These are phyloP conservation scores for Athripsodes cinereus DNA, from an alignment of 2,888 invertebrate genomes.

Conservation along the genomic window DNA sequence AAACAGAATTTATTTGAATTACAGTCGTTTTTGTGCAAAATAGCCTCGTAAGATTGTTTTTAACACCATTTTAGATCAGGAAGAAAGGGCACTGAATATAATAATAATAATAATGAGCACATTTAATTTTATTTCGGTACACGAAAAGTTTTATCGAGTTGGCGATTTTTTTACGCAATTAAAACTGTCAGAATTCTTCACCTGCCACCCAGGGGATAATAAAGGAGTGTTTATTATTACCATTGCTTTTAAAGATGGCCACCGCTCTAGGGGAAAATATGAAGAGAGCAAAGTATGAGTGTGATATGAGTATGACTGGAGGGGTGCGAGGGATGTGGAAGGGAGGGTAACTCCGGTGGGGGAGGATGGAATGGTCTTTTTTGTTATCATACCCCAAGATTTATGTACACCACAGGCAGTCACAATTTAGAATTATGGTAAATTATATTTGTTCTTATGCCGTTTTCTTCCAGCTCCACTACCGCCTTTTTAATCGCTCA, in stretches of 20 bases:
- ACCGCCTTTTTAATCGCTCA: constrained; percentile 26
- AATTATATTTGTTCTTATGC: constrained; percentile 28
- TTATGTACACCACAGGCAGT: constrained; percentile 28
- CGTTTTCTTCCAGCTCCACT: constrained; percentile 21
- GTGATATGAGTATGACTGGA: constrained; percentile 19
- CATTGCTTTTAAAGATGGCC: constrained; percentile 26
- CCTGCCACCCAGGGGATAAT: constrained; percentile 27
- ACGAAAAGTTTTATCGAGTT: constrained; percentile 15
- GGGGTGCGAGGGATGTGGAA: constrained; percentile 11
- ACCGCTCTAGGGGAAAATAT: constrained; percentile 11
- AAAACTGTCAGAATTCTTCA: constrained; percentile 20
- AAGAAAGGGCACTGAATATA: not conserved
- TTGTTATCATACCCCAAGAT: constrained; percentile 28
- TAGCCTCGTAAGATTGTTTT: not conserved
- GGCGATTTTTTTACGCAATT: constrained; percentile 18
- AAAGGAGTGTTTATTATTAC: constrained; percentile 28
- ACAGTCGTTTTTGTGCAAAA: not conserved
- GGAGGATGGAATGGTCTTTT: constrained; percentile 27
- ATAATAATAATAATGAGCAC: no score
- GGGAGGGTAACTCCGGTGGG: constrained; percentile 11
- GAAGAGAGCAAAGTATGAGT: not conserved
- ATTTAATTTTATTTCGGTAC: constrained; percentile 14
- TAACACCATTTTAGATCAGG: not conserved
- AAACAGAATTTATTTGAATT: constrained; percentile 2
- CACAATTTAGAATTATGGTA: constrained; percentile 28